Evolutionary conservation across 2,113 vertebrate genomes (phyloP).

Genomic region (Cebus imitator): DNA sequence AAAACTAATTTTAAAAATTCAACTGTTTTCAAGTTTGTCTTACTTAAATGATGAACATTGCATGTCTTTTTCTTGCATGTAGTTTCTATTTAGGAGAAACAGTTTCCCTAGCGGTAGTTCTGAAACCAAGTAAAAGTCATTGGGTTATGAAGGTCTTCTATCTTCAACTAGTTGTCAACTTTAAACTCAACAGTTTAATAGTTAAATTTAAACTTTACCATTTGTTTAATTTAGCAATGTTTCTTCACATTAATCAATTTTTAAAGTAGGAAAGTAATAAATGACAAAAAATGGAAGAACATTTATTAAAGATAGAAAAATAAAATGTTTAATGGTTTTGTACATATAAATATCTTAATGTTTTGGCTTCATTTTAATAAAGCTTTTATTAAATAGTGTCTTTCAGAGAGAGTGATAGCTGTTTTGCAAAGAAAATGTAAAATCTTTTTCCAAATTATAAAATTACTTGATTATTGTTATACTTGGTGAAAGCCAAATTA

Average conservation of each 20-base stretch:
- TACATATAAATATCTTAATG: constrained; percentile 14
- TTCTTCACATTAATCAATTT: background rate
- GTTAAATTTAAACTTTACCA: background rate
- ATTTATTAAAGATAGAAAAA: constrained; percentile 23
- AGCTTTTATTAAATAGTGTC: background rate
- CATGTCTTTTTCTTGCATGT: background rate
- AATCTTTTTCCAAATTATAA: background rate
- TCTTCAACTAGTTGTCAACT: background rate
- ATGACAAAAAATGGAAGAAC: background rate
- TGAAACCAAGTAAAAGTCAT: background rate
- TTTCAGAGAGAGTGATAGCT: background rate
- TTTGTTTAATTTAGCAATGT: constrained; percentile 8
- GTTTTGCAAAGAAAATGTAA: constrained; percentile 5
- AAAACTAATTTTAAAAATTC: background rate
- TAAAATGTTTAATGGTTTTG: background rate
- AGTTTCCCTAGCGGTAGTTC: background rate
- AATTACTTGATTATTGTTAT: constrained; percentile 21
- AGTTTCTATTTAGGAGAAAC: background rate
- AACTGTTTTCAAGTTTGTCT: background rate
- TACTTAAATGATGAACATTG: background rate
- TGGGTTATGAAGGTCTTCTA: background rate
- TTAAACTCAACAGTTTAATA: background rate
- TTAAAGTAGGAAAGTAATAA: constrained; percentile 8
- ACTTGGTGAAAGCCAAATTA: background rate
- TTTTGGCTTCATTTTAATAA: constrained; percentile 41